Percentiles rank a stretch among this genome's conserved stretches.
These are phyloP conservation scores for Calycopis cecrops DNA, from an alignment of 1,140 invertebrate species.

Conservation along the genomic window DNA sequence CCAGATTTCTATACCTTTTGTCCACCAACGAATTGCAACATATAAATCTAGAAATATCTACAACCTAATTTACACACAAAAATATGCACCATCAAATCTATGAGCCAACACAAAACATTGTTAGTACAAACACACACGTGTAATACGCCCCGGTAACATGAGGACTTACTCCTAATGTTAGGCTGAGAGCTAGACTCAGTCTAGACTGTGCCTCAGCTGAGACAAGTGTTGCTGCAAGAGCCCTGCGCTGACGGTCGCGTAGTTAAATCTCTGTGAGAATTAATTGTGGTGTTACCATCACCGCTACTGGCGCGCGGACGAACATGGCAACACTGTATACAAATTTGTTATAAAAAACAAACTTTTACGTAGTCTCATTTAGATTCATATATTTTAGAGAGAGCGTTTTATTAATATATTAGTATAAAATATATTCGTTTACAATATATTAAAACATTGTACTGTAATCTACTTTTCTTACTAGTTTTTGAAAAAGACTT, in stretches of 20 bases:
- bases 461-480: too few relatives aligned
- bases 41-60: neutral
- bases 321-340: conserved; percentile 47
- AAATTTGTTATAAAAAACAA: neutral
- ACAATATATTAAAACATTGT: too few relatives aligned
- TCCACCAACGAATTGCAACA: too few relatives aligned
- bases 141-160: conserved; percentile 18
- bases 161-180: conserved; percentile 40
- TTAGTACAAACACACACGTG: conserved; percentile 33
- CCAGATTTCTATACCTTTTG: too few relatives aligned
- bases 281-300: conserved; percentile 63
- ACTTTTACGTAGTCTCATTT: too few relatives aligned
- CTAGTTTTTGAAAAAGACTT: too few relatives aligned
- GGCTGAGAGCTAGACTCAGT: conserved; percentile 46
- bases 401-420: too few relatives aligned
- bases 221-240: conserved; percentile 70
- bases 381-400: too few relatives aligned
- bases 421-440: too few relatives aligned
- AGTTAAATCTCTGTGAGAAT: conserved; percentile 72
- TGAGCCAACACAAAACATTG: conserved; percentile 15
- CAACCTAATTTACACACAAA: conserved; percentile 14
- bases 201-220: conserved; percentile 60
- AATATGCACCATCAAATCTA: conserved; percentile 18
- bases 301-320: conserved; percentile 39
- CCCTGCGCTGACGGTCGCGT: conserved; percentile 68